These are phyloP conservation scores for Ditylenchus weischeri DNA, from an alignment of 2,888 invertebrate species.

Conservation along the genomic window DNA sequence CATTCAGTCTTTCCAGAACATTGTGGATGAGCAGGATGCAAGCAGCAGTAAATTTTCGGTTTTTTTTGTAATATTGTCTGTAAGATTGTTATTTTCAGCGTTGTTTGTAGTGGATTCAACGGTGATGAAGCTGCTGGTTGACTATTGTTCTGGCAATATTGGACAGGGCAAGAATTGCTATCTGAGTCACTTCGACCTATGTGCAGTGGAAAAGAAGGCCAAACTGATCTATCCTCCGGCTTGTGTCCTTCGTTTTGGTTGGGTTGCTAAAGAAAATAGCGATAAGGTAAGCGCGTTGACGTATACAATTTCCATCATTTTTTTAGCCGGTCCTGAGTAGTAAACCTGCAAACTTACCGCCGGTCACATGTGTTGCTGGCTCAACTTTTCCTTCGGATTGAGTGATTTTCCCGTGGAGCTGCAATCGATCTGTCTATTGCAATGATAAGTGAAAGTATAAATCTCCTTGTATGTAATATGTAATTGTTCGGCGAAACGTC, in stretches of 20 bases:
- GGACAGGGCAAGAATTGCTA: slow-evolving; percentile 1
- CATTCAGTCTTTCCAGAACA: not conserved
- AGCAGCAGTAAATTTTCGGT: not conserved
- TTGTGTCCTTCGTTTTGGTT: not conserved
- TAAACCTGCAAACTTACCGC: too few relatives aligned
- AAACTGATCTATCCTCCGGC: not conserved
- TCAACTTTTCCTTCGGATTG: too few relatives aligned
- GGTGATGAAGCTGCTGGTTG: slow-evolving; percentile 8
- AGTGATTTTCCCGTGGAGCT: too few relatives aligned
- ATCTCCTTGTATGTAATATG: too few relatives aligned
- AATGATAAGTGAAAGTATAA: too few relatives aligned
- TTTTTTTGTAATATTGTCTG: not conserved
- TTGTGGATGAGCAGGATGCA: not conserved
- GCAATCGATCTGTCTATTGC: too few relatives aligned
- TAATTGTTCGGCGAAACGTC: too few relatives aligned
- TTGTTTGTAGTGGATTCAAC: slow-evolving; percentile 4
- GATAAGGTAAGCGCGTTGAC: too few relatives aligned
- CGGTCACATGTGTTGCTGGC: too few relatives aligned
- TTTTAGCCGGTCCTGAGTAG: too few relatives aligned
- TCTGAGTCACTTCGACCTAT: not conserved
- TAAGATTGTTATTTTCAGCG: not conserved
- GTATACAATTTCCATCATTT: too few relatives aligned
- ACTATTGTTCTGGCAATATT: slow-evolving; percentile 1
- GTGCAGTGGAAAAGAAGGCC: slow-evolving; percentile 2
- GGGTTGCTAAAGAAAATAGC: not conserved